Percentiles rank a stretch among this genome's conserved stretches.
Evolutionary conservation across 2,888 invertebrate genomes (phyloP).

Genomic region (Drosophila picticornis): DNA sequence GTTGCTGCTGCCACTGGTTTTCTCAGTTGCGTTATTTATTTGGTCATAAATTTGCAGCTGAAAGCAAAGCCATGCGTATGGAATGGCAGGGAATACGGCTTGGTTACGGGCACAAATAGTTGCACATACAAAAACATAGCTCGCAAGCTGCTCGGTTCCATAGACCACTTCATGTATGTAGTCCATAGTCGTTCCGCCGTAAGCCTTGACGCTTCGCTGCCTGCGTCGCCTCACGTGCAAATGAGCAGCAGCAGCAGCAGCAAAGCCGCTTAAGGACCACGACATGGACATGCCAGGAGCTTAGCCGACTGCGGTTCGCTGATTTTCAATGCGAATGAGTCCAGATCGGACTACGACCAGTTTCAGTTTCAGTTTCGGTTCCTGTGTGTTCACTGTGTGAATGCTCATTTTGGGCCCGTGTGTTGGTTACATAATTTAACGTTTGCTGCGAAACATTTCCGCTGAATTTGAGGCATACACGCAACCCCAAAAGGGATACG

Average conservation of each 20-base stretch:
- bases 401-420: conserved; percentile 10
- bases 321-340: conserved; percentile 61
- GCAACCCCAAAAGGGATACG: conserved; percentile 46
- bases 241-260: conserved; percentile 56
- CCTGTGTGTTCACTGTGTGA: neutral
- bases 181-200: conserved; percentile 25
- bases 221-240: conserved; percentile 61
- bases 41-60: conserved; percentile 77
- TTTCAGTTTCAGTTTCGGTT: conserved; percentile 3
- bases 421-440: conserved; percentile 77
- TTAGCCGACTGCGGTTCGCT: conserved; percentile 73
- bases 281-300: conserved; percentile 56
- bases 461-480: conserved; percentile 72
- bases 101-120: conserved; percentile 61
- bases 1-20: conserved; percentile 67
- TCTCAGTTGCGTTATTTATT: conserved; percentile 74
- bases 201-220: conserved; percentile 75
- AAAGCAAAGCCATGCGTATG: conserved; percentile 73
- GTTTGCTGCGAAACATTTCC: conserved; percentile 76
- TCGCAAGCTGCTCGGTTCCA: neutral
- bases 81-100: conserved; percentile 5
- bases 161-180: neutral
- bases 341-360: conserved; percentile 7
- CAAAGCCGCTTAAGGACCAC: conserved; percentile 75
- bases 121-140: conserved; percentile 31